Conservation (phyloP, 2,113 vertebrate genomes). For the Equus przewalskii region DNA sequence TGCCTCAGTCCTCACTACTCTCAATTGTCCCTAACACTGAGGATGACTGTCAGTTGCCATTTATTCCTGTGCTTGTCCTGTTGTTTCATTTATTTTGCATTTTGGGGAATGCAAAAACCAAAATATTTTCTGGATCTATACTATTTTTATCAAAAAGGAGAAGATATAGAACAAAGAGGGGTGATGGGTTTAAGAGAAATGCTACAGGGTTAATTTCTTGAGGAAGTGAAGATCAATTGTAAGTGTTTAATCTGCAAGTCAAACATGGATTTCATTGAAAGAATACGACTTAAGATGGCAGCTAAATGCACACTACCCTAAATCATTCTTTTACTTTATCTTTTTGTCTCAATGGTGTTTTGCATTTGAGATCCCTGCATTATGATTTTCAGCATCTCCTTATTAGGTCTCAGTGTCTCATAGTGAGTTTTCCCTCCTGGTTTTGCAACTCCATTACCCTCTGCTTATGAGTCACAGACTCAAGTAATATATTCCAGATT, state of each 20-base stretch:
- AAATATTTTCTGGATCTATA: neutral
- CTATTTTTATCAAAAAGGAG: neutral
- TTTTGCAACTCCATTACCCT: neutral
- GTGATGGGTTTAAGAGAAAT: neutral
- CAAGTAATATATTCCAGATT: no score
- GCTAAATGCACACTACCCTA: neutral
- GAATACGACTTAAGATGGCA: neutral
- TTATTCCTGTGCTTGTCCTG: neutral
- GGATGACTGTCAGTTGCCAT: neutral
- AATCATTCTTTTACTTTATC: neutral
- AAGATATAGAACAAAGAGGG: neutral
- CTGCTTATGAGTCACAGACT: neutral
- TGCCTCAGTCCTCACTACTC: neutral
- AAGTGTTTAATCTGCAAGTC: neutral
- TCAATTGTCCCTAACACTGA: neutral
- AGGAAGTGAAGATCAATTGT: neutral
- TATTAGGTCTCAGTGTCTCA: neutral
- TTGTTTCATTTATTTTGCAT: neutral
- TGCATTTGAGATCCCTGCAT: neutral
- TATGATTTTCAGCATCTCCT: neutral
- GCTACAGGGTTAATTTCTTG: neutral
- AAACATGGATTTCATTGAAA: neutral
- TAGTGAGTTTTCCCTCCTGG: neutral
- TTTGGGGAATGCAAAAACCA: neutral
- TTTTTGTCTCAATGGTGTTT: neutral